Evolutionary conservation across 2,888 invertebrate genomes (phyloP).

Genomic region (Congeria kusceri): DNA sequence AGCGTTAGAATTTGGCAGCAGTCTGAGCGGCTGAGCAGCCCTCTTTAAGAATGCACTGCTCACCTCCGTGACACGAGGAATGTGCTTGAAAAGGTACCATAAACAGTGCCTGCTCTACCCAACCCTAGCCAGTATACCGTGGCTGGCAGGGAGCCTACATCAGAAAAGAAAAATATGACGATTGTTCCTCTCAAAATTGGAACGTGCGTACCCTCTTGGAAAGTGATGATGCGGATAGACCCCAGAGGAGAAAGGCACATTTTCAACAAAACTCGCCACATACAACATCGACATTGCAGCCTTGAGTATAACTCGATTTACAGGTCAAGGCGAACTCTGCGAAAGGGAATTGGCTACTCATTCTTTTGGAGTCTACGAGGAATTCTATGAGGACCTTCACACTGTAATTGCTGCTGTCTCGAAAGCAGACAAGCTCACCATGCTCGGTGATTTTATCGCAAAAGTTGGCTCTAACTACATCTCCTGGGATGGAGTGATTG

Average conservation of each 20-base stretch:
- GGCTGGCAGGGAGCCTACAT: not conserved
- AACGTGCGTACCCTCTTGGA: constrained; percentile 12
- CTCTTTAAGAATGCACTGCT: constrained; percentile 31
- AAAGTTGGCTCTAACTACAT: constrained; percentile 27
- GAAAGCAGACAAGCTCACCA: constrained; percentile 16
- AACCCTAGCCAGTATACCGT: constrained; percentile 12
- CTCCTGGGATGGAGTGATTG: constrained; percentile 22
- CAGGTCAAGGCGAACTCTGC: no score
- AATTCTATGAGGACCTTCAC: constrained; percentile 18
- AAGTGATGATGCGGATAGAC: not conserved
- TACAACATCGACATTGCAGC: no score
- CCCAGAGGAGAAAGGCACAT: no score
- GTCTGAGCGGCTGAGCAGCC: constrained; percentile 26
- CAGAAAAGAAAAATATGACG: constrained; percentile 1
- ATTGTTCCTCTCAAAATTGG: constrained; percentile 1
- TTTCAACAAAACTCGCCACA: no score
- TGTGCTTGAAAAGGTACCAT: constrained; percentile 15
- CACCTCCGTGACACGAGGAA: constrained; percentile 22
- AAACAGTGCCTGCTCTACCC: constrained; percentile 23
- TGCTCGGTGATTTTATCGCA: constrained; percentile 38
- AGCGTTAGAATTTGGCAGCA: constrained; percentile 14
- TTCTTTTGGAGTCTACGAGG: constrained; percentile 14
- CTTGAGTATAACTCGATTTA: no score
- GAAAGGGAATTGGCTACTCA: no score
- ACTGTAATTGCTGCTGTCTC: not conserved